Conservation (phyloP, 2,888 invertebrate species). For the Drosophila rellima region DNA sequence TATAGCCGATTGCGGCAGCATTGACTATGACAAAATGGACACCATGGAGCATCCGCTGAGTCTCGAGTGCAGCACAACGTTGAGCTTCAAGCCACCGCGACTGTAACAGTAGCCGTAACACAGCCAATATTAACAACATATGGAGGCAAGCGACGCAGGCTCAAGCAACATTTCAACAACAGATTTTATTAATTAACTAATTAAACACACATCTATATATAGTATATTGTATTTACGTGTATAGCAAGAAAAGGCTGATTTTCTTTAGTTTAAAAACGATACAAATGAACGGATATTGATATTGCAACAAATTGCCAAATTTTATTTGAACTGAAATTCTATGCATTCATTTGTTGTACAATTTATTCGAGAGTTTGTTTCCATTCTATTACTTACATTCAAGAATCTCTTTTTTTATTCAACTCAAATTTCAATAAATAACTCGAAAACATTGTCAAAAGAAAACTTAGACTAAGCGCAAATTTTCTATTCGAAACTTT, state of each 20-base stretch:
- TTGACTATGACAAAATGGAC: conserved; percentile 62
- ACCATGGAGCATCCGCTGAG: conserved; percentile 67
- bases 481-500: conserved; percentile 37
- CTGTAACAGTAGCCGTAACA: conserved; percentile 64
- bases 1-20: conserved; percentile 77
- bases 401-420: conserved; percentile 63
- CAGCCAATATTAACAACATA: background rate
- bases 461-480: conserved; percentile 29
- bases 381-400: conserved; percentile 3
- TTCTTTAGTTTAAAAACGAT: conserved; percentile 76
- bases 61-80: conserved; percentile 69
- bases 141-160: conserved; percentile 38
- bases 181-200: conserved; percentile 32
- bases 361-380: conserved; percentile 33
- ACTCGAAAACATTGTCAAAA: conserved; percentile 72
- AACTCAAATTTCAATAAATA: conserved; percentile 22
- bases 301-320: conserved; percentile 82
- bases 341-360: conserved; percentile 47
- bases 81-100: conserved; percentile 73
- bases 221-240: conserved; percentile 67
- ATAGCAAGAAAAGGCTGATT: conserved; percentile 83
- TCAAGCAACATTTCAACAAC: conserved; percentile 49
- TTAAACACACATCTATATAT: conserved; percentile 3
- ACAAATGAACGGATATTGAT: conserved; percentile 48
- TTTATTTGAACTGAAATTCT: conserved; percentile 66